phyloP scores from a whole-genome alignment of 2,797 vertebrate genomes.

The Melanotaenia parkinsoni region DNA sequence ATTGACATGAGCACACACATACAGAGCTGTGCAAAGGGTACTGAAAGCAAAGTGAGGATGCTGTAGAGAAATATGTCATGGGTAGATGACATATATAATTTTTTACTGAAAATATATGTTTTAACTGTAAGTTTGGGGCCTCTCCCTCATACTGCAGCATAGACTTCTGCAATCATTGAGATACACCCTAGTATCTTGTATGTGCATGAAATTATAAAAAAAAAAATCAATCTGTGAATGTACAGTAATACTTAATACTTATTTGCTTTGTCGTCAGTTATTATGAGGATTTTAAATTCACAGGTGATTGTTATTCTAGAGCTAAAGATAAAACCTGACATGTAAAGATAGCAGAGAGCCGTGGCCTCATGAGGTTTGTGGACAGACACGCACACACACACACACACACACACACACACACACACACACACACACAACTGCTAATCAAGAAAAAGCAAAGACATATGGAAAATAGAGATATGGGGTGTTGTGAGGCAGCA shows the following conservation, averaged over 20 bases:
- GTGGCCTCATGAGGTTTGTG: neutral
- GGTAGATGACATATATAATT: no score
- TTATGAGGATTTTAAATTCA: neutral
- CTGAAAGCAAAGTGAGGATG: neutral
- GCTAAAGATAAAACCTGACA: neutral
- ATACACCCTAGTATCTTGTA: neutral
- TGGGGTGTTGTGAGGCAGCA: slow-evolving; percentile 1
- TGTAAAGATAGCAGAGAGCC: neutral
- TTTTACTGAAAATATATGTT: neutral
- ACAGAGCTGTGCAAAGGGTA: neutral
- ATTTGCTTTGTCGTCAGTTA: neutral
- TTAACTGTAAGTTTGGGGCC: no score
- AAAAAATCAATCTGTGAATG: neutral
- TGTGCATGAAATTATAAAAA: neutral
- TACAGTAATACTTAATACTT: neutral
- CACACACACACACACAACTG: neutral
- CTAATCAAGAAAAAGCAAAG: neutral
- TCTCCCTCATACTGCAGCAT: no score
- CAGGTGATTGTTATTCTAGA: neutral
- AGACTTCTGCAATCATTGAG: no score
- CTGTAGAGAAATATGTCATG: neutral
- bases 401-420: no score
- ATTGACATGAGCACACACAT: neutral
- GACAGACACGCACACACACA: neutral
- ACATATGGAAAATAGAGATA: slow-evolving; percentile 2